phyloP scores from a whole-genome alignment of 2,888 invertebrate genomes.

The Eupeodes luniger region DNA sequence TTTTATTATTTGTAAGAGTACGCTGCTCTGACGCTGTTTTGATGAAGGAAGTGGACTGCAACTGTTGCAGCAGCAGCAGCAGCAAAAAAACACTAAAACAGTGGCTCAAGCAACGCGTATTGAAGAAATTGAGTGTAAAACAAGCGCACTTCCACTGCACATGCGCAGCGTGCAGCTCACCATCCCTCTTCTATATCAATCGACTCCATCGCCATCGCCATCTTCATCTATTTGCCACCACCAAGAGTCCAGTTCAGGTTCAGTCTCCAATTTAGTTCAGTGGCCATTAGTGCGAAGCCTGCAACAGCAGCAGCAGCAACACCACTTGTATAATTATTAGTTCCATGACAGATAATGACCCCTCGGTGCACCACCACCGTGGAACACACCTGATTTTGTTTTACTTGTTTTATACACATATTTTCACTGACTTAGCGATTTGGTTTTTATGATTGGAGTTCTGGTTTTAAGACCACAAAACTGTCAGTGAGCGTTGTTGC shows the following conservation, averaged over 20 bases:
- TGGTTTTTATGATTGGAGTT: conserved; percentile 55
- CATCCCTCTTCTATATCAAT: neutral
- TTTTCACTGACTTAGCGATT: conserved; percentile 19
- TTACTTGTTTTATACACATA: neutral
- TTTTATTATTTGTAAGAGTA: neutral
- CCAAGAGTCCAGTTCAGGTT: neutral
- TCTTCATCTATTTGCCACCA: no score
- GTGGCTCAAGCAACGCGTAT: conserved; percentile 19
- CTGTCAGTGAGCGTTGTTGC: conserved; percentile 30
- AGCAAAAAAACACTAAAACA: neutral
- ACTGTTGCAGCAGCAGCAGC: neutral
- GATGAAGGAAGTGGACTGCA: conserved; percentile 38
- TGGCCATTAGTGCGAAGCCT: conserved; percentile 17
- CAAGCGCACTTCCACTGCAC: conserved; percentile 71
- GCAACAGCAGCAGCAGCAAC: conserved; percentile 50
- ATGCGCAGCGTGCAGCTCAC: conserved; percentile 46
- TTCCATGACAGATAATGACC: conserved; percentile 81
- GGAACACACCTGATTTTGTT: conserved; percentile 60
- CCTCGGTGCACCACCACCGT: conserved; percentile 60
- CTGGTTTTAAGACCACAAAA: conserved; percentile 65
- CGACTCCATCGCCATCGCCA: no score
- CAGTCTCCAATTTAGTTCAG: conserved; percentile 50
- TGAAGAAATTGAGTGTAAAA: conserved; percentile 66
- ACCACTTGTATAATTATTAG: conserved; percentile 74
- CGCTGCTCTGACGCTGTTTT: neutral